Conservation (phyloP, 2,113 vertebrate genomes). For the Gracilinanus agilis region DNA sequence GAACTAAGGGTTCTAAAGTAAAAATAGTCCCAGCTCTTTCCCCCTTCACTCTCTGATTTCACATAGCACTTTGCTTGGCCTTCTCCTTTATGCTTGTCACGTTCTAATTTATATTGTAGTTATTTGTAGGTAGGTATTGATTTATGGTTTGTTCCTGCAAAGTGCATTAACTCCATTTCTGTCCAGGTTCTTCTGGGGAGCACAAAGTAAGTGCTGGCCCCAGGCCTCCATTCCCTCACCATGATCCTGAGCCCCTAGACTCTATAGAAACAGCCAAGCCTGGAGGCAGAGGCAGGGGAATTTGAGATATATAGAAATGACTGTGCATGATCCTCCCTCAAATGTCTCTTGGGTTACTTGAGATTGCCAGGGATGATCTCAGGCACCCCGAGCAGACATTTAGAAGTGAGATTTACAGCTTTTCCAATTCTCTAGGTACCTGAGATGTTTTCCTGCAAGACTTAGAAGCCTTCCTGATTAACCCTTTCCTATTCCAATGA, state of each 20-base stretch:
- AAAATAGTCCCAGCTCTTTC: background rate
- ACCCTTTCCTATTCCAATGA: background rate
- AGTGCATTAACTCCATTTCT: background rate
- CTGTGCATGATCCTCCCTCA: background rate
- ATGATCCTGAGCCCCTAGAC: background rate
- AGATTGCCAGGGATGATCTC: no score
- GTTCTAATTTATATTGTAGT: background rate
- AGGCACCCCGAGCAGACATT: background rate
- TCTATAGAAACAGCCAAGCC: rapidly evolving
- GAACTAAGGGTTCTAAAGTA: background rate
- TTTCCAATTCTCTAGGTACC: background rate
- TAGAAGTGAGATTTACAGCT: background rate
- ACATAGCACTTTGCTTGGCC: background rate
- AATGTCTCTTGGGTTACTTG: background rate
- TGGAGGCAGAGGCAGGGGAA: background rate
- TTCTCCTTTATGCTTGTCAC: background rate
- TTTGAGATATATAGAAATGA: background rate
- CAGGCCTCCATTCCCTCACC: background rate
- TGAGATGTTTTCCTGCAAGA: background rate
- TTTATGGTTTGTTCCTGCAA: background rate
- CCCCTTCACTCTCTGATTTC: background rate
- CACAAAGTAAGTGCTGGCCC: background rate
- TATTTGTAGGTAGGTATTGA: background rate
- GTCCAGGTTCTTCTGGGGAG: background rate
- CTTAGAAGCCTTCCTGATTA: background rate